phyloP scores from a whole-genome alignment of 2,888 invertebrate species.

The Blera fallax region DNA sequence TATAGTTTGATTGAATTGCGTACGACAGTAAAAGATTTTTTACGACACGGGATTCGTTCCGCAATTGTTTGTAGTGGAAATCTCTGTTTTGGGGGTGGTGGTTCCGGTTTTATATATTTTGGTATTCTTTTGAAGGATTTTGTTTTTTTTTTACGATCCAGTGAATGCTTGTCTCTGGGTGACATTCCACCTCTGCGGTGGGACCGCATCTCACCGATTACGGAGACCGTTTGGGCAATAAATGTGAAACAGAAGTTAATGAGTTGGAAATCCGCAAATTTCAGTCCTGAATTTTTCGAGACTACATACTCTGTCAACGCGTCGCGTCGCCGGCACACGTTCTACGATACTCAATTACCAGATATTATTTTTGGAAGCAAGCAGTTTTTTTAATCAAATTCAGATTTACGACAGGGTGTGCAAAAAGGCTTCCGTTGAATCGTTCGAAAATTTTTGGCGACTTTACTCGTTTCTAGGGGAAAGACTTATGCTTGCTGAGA shows the following conservation, averaged over 20 bases:
- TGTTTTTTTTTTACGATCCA: neutral
- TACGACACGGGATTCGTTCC: neutral
- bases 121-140: neutral
- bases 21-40: conserved; percentile 32
- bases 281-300: neutral
- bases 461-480: neutral
- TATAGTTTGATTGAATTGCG: conserved; percentile 52
- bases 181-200: neutral
- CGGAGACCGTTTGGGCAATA: neutral
- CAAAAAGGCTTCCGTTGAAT: neutral
- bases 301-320: neutral
- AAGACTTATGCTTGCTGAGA: neutral
- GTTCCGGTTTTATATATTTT: neutral
- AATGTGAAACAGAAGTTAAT: conserved; percentile 35
- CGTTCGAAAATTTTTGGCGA: neutral
- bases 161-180: neutral
- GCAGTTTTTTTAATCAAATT: conserved; percentile 23
- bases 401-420: neutral
- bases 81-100: neutral
- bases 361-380: neutral
- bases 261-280: conserved; percentile 37
- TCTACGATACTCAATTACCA: conserved; percentile 8
- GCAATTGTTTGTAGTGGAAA: neutral
- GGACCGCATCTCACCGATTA: neutral
- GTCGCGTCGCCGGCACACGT: neutral